Percentiles rank a stretch among this genome's conserved stretches.
phyloP scores from a whole-genome alignment of 1,140 invertebrate genomes.

The Drosophila rhopaloa region DNA sequence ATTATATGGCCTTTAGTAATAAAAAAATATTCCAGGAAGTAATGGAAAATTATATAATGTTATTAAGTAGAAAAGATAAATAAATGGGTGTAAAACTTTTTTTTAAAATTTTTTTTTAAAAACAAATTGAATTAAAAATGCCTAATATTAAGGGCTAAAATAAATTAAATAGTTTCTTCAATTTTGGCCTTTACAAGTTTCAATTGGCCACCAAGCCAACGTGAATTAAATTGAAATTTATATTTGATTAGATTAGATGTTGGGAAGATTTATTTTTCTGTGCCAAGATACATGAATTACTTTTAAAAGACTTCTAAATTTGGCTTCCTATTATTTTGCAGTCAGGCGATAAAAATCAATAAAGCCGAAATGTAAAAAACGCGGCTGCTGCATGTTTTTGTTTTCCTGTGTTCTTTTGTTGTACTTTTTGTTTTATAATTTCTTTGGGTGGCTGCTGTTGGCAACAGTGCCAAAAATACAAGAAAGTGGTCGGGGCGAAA shows the following conservation, averaged over 20 bases:
- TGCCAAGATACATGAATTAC: not conserved
- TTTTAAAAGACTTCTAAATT: not conserved
- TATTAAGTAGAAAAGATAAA: too few species aligned
- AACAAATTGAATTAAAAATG: too few species aligned
- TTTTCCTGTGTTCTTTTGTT: not conserved
- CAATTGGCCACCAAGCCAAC: too few species aligned
- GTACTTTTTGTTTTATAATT: slow-evolving; percentile 3
- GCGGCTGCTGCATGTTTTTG: slow-evolving; percentile 5
- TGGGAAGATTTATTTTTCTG: too few species aligned
- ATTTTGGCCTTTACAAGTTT: too few species aligned
- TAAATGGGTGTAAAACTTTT: too few species aligned
- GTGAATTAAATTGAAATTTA: too few species aligned
- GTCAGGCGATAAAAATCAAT: slow-evolving; percentile 22
- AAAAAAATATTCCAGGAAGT: not conserved
- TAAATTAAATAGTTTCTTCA: too few species aligned
- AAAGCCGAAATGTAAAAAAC: slow-evolving; percentile 7
- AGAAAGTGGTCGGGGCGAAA: not conserved
- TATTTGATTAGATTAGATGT: too few species aligned
- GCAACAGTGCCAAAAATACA: slow-evolving; percentile 40
- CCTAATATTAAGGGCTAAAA: too few species aligned
- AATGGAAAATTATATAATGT: too few species aligned
- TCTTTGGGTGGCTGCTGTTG: slow-evolving; percentile 28
- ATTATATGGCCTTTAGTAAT: not conserved
- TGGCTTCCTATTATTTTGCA: not conserved
- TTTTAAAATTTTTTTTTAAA: too few species aligned